Evolutionary conservation across 2,113 vertebrate genomes (phyloP).

Genomic region (Gracilinanus agilis): DNA sequence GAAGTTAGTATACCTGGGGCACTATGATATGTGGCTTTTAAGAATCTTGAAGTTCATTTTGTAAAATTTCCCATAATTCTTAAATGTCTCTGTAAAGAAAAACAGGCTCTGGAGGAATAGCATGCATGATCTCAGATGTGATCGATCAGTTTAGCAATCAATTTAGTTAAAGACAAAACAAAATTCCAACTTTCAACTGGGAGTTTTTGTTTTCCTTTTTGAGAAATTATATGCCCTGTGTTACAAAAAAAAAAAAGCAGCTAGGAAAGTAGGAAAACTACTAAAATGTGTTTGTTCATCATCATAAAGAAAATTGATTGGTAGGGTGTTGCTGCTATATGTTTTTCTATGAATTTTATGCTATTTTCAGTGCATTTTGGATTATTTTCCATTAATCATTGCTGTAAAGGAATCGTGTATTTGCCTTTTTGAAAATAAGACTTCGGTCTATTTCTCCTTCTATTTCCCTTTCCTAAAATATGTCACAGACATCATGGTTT

Average conservation of each 20-base stretch:
- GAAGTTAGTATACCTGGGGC: neutral
- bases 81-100: conserved; percentile 22
- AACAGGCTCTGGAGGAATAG: neutral
- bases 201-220: neutral
- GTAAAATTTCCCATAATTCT: neutral
- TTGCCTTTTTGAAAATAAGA: neutral
- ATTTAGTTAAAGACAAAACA: neutral
- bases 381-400: neutral
- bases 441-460: neutral
- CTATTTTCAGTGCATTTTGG: neutral
- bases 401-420: conserved; percentile 2
- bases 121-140: neutral
- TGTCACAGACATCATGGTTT: neutral
- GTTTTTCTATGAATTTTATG: neutral
- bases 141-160: neutral
- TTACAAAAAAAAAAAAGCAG: neutral
- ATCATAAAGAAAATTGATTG: neutral
- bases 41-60: conserved; percentile 8
- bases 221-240: conserved; percentile 13
- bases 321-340: neutral
- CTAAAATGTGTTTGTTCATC: neutral
- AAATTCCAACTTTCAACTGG: conserved; percentile 4
- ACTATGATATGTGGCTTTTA: neutral
- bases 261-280: neutral
- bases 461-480: neutral